phyloP scores from a whole-genome alignment of 2,113 vertebrate genomes.

The Dissostichus mawsoni region DNA sequence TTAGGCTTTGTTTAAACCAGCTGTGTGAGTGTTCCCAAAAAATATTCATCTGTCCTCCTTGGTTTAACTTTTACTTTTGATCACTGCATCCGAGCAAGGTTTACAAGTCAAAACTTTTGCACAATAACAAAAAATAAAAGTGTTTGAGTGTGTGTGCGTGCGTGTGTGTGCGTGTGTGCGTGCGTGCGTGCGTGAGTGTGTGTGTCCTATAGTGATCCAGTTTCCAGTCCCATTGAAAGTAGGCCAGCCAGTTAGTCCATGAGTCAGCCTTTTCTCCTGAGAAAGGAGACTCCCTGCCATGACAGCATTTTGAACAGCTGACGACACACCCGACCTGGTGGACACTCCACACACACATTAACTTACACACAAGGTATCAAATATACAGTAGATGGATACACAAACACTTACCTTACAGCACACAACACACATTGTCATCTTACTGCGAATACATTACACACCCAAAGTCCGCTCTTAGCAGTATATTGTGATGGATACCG shows the following conservation, averaged over 20 bases:
- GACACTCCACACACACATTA: constrained; percentile 8
- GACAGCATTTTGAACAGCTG: constrained; percentile 74
- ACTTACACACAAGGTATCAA: constrained; percentile 18
- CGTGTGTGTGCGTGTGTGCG: background rate
- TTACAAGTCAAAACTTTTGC: constrained; percentile 29
- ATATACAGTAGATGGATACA: constrained; percentile 29
- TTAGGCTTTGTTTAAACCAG: constrained; percentile 11
- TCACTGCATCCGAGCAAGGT: constrained; percentile 30
- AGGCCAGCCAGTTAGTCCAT: constrained; percentile 71
- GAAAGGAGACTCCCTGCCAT: constrained; percentile 74
- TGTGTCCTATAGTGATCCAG: constrained; percentile 42
- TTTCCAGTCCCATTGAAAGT: constrained; percentile 68
- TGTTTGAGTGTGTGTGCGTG: constrained; percentile 2
- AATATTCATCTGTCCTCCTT: constrained; percentile 25
- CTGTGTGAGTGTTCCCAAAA: background rate
- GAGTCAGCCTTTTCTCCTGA: constrained; percentile 74
- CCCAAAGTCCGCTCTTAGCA: constrained; percentile 54
- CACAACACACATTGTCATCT: background rate
- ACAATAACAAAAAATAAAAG: constrained; percentile 9
- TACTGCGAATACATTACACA: constrained; percentile 23
- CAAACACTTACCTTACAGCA: background rate
- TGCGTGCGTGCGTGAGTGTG: constrained; percentile 6
- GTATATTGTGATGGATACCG: constrained; percentile 55
- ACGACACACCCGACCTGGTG: constrained; percentile 60
- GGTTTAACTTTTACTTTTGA: constrained; percentile 23